Base-by-base conservation (phyloP, 2,888 invertebrate genomes). In the Pogonocherus hispidulus region DNA sequence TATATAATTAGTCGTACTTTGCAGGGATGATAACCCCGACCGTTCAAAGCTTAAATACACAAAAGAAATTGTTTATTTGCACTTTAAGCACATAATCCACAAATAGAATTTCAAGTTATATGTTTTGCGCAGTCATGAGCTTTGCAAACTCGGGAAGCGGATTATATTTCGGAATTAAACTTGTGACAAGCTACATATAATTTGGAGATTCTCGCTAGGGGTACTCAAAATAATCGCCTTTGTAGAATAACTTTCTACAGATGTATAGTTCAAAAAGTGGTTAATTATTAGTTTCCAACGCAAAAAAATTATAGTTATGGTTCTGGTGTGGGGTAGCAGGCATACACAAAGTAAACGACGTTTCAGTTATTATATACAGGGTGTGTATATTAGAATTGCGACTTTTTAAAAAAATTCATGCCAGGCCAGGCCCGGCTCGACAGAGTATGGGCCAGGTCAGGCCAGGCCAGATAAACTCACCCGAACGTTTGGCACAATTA, bases 41-140 rank as follows among this genome's bases (percentile, higher is more conserved):
- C 32, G 52, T 32, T 32, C 37, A 37, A 37, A 22, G 55, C 37
- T 55, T 35, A 37, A 55, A 37, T 55, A 55, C 37, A 74, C 74
- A 72, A 74, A 76, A 76, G 75, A 76, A 74, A 73, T 76, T 78
- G 75, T 78, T 78, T 78, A 74, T 76, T 71, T 68, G 67, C 74
- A 75, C 73, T 77, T 75, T 74, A 76, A 74, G 75, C 71, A 74
- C 72, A 69, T 78, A 78, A 79, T 79, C 77, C 73, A 72, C 74
- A 77, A 78, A 79, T 75, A 77, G 77, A 78, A 79, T 74, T 79
- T 69, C 76, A 67, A 77, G 74, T 78, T 78, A 77, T 74, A 70
- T 75, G 77, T 77, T 75, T 77, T 76, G 76, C 77, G 69, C 74
- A 72, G 76, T 71, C 71, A 70, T 67, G 75, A 70, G 76, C 76